Conservation (phyloP, 2,797 vertebrate species). For the Onychomys torridus region DNA sequence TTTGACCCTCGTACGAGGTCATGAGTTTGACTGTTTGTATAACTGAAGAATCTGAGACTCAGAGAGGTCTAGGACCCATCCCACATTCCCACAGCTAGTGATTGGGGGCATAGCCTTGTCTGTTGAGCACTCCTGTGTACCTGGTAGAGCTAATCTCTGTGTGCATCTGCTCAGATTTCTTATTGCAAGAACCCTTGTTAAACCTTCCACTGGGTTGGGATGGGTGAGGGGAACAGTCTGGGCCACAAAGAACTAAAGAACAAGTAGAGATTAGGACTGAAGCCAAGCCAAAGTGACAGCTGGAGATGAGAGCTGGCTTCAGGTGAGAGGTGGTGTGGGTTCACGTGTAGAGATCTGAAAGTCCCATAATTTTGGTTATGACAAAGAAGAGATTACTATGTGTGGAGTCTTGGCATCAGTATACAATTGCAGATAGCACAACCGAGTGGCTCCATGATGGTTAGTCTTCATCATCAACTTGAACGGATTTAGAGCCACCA, state of each 20-base stretch:
- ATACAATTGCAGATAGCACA: neutral
- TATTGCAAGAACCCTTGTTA: neutral
- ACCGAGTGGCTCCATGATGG: neutral
- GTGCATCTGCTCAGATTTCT: neutral
- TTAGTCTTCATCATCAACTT: neutral
- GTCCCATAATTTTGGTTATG: neutral
- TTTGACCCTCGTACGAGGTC: neutral
- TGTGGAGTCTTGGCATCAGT: neutral
- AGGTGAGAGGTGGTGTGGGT: neutral
- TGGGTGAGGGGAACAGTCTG: neutral
- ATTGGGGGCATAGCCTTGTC: neutral
- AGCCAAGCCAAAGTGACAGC: neutral
- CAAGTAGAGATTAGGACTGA: neutral
- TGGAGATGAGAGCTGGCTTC: neutral
- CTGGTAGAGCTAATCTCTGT: neutral
- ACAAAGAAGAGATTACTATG: neutral
- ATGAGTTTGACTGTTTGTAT: neutral
- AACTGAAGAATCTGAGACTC: neutral
- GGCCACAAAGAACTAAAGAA: neutral
- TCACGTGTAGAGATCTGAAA: neutral
- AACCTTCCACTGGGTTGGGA: neutral
- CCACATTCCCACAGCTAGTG: neutral
- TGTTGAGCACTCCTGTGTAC: neutral
- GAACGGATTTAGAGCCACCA: neutral
- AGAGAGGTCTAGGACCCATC: neutral